phyloP scores from a whole-genome alignment of 2,888 invertebrate genomes.

The Nomada fabriciana region DNA sequence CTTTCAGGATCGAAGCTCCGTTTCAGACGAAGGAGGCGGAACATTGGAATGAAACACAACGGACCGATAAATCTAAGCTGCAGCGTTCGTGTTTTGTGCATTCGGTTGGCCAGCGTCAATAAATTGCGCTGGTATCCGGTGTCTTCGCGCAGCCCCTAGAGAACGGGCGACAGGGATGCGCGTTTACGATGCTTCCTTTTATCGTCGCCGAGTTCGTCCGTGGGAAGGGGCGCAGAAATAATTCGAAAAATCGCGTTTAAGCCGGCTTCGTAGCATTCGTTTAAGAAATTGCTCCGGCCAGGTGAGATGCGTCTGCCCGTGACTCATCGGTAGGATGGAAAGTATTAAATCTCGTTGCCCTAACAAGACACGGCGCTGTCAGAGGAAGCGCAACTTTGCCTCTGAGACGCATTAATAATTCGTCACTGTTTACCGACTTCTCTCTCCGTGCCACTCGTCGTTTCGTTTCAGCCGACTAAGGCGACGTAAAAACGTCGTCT shows the following conservation, averaged over 20 bases:
- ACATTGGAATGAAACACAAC: slow-evolving; percentile 71
- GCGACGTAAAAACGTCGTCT: slow-evolving; percentile 22
- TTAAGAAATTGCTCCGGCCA: not conserved
- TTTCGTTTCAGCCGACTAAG: not conserved
- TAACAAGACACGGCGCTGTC: slow-evolving; percentile 13
- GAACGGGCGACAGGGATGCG: slow-evolving; percentile 36
- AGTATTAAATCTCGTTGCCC: slow-evolving; percentile 14
- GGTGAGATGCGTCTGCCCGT: not conserved
- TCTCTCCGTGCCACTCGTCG: not conserved
- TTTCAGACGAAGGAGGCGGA: slow-evolving; percentile 31
- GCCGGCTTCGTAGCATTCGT: not conserved
- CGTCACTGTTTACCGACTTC: slow-evolving; percentile 43
- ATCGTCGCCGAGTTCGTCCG: slow-evolving; percentile 4
- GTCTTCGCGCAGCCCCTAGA: slow-evolving; percentile 50
- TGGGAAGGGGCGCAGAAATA: not conserved
- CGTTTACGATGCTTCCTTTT: slow-evolving; percentile 28
- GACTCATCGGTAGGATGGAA: not conserved
- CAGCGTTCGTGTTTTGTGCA: slow-evolving; percentile 80
- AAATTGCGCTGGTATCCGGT: slow-evolving; percentile 73
- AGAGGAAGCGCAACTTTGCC: not conserved
- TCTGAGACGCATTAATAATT: slow-evolving; percentile 50
- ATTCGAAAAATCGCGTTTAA: not conserved
- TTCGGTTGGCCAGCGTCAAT: slow-evolving; percentile 78
- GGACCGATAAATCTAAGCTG: slow-evolving; percentile 78
- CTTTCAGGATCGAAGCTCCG: slow-evolving; percentile 46